These are phyloP conservation scores for Luehdorfia chinensis DNA, from an alignment of 1,140 invertebrate species.

Conservation along the genomic window DNA sequence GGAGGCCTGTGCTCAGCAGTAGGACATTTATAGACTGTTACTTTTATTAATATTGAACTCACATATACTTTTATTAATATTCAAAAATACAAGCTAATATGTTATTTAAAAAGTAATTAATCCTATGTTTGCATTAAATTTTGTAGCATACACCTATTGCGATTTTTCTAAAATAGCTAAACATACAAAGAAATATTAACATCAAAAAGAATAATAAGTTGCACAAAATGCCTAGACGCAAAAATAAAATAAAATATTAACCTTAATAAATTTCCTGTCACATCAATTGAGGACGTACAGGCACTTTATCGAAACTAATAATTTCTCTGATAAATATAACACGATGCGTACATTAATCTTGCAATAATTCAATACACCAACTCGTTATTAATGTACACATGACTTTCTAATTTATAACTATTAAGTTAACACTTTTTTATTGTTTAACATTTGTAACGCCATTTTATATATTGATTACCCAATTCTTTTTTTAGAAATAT, in stretches of 20 bases:
- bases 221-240: not conserved
- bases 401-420: slow-evolving; percentile 17
- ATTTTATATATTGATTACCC: slow-evolving; percentile 12
- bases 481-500: slow-evolving; percentile 9
- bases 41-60: too few species aligned
- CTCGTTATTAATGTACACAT: slow-evolving; percentile 13
- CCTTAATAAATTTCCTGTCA: slow-evolving; percentile 9
- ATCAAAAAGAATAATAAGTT: not conserved
- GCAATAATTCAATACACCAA: slow-evolving; percentile 12
- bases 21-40: too few species aligned
- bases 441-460: slow-evolving; percentile 14
- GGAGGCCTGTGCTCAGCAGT: too few species aligned
- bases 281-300: slow-evolving; percentile 9
- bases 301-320: slow-evolving; percentile 15
- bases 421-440: slow-evolving; percentile 17
- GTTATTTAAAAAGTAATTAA: too few species aligned
- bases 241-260: slow-evolving; percentile 11
- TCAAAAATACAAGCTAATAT: too few species aligned
- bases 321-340: slow-evolving; percentile 16
- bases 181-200: not conserved
- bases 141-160: not conserved
- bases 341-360: slow-evolving; percentile 13
- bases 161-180: not conserved
- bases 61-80: too few species aligned
- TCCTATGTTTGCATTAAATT: too few species aligned